phyloP scores from a whole-genome alignment of 2,797 vertebrate genomes.

The Pipistrellus kuhlii region DNA sequence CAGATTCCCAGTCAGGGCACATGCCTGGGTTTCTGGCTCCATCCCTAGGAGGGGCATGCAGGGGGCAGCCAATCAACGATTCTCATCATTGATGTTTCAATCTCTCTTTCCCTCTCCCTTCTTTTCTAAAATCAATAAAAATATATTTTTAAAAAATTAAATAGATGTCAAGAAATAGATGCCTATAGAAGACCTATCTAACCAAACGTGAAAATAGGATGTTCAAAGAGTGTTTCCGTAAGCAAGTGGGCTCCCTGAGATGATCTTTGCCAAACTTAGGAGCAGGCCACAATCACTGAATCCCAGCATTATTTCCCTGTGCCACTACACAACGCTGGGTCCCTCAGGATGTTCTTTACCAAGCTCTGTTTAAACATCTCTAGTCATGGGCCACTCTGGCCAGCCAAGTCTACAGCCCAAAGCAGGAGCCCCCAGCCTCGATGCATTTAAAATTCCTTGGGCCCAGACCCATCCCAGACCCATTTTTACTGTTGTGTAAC shows the following conservation, averaged over 20 bases:
- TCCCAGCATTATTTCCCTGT: background rate
- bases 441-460: background rate
- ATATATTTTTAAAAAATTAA: too few relatives aligned
- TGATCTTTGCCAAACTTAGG: background rate
- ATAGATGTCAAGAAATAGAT: background rate
- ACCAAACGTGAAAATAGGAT: background rate
- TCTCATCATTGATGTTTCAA: too few relatives aligned
- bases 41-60: too few relatives aligned
- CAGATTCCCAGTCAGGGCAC: too few relatives aligned
- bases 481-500: background rate
- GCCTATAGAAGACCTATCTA: background rate
- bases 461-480: background rate
- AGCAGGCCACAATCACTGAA: background rate
- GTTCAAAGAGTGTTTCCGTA: background rate
- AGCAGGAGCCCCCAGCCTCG: background rate
- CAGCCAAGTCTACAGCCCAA: background rate
- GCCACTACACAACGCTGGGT: background rate
- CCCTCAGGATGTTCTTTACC: background rate
- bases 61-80: too few relatives aligned
- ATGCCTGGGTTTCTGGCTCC: too few relatives aligned
- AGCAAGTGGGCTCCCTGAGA: rapidly evolving
- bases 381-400: background rate
- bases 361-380: background rate
- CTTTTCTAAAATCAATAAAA: too few relatives aligned
- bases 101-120: too few relatives aligned